phyloP scores from a whole-genome alignment of 2,113 vertebrate species.

The Ceuthmochares aereus region DNA sequence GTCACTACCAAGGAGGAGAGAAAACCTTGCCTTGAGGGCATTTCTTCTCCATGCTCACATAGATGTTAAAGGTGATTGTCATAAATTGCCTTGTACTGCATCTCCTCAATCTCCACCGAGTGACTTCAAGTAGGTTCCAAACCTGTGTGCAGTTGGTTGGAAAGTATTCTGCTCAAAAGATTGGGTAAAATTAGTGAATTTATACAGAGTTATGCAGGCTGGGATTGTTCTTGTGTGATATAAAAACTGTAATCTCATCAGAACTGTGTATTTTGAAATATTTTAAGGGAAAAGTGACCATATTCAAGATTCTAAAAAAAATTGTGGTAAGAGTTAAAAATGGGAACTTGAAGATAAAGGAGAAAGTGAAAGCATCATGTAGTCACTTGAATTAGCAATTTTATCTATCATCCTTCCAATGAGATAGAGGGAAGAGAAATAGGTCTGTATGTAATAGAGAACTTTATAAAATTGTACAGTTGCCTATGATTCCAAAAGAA shows the following conservation, averaged over 20 bases:
- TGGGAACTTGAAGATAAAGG: conserved; percentile 28
- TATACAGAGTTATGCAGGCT: not conserved
- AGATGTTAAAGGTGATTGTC: not conserved
- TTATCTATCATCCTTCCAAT: conserved; percentile 10
- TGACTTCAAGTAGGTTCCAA: not conserved
- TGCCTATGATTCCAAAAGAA: conserved; percentile 12
- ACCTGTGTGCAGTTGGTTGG: not conserved
- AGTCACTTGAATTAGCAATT: not conserved
- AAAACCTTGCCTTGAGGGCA: not conserved
- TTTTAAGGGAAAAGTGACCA: not conserved
- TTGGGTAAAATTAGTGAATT: not conserved
- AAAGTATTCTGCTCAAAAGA: not conserved
- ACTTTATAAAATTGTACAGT: not conserved
- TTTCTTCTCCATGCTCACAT: not conserved
- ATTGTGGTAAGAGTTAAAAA: not conserved
- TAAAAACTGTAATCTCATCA: not conserved
- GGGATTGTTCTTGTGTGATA: not conserved
- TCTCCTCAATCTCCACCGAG: not conserved
- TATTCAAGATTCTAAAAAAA: not conserved
- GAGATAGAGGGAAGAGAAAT: not conserved
- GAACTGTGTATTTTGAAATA: not conserved
- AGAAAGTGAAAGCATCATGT: not conserved
- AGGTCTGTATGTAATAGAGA: not conserved
- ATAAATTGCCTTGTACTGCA: not conserved
- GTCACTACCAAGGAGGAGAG: not conserved